phyloP scores from a whole-genome alignment of 2,888 invertebrate species.

The Xylocampa areola region DNA sequence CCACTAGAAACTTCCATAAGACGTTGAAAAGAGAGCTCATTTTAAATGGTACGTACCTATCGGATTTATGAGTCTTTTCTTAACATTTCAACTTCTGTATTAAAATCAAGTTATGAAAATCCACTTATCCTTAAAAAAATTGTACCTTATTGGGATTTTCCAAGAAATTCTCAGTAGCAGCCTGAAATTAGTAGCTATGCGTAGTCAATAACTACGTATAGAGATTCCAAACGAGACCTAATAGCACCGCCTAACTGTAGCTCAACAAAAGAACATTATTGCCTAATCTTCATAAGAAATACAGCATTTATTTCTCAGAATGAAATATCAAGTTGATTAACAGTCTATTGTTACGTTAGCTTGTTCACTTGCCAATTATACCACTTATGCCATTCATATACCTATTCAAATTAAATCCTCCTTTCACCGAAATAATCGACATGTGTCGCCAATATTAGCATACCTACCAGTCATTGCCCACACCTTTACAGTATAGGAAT shows the following conservation, averaged over 20 bases:
- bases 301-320: no score
- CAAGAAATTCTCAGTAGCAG: no score
- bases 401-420: constrained; percentile 16
- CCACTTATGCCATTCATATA: constrained; percentile 22
- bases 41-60: constrained; percentile 18
- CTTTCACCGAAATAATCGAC: constrained; percentile 17
- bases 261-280: no score
- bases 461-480: constrained; percentile 14
- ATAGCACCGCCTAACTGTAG: no score
- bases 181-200: no score
- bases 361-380: constrained; percentile 20
- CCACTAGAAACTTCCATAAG: constrained; percentile 60
- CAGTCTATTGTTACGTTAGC: constrained; percentile 20
- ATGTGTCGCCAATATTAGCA: constrained; percentile 26
- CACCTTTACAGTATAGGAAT: constrained; percentile 21
- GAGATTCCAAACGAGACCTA: no score
- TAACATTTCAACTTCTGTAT: constrained; percentile 5
- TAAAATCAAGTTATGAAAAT: constrained; percentile 8
- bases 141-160: no score
- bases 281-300: no score
- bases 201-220: no score
- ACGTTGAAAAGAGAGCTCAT: constrained; percentile 35
- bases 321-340: constrained; percentile 5
- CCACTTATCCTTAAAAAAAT: neutral
- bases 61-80: constrained; percentile 15